Conservation (phyloP, 53 echinoderm and acorn worm genomes). For the Holothuria leucospilota region DNA sequence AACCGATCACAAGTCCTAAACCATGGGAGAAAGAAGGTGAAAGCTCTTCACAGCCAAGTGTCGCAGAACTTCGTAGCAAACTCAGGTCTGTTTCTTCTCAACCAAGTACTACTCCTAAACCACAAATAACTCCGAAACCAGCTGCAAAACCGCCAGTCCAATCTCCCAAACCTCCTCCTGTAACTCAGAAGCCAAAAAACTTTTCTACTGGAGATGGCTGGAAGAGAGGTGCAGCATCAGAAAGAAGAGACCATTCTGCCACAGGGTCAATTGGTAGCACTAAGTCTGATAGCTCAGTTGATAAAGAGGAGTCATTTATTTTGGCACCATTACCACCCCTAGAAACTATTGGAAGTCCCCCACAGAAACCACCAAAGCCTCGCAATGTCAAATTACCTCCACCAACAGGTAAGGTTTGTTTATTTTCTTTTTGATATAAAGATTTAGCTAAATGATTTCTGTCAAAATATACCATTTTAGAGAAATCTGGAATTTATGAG, state of each 20-base stretch:
- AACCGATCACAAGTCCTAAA: background rate
- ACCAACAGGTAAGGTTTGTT: slow-evolving; percentile 30
- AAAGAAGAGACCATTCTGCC: background rate
- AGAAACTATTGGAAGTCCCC: slow-evolving; percentile 60
- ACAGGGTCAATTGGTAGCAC: background rate
- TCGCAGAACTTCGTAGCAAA: background rate
- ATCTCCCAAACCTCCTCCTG: no score
- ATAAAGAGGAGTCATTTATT: background rate
- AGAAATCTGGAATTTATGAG: no score
- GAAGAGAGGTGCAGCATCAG: background rate
- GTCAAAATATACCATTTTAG: no score
- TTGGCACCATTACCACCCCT: slow-evolving; percentile 69
- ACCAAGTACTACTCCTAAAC: background rate
- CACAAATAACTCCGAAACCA: slow-evolving; percentile 16
- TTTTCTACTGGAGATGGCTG: background rate
- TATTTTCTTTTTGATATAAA: no score
- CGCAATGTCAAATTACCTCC: slow-evolving; percentile 60
- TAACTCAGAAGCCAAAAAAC: no score
- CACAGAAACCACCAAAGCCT: slow-evolving; percentile 75
- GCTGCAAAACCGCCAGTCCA: slow-evolving; percentile 23
- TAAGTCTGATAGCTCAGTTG: slow-evolving; percentile 15
- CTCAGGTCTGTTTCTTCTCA: background rate
- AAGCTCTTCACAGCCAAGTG: background rate
- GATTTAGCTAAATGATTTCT: no score
- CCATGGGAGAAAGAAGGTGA: background rate